Evolutionary conservation across 2,888 invertebrate genomes (phyloP), one percentile per base, ranked within the genome.

Genomic region (Rapana venosa): DNA sequence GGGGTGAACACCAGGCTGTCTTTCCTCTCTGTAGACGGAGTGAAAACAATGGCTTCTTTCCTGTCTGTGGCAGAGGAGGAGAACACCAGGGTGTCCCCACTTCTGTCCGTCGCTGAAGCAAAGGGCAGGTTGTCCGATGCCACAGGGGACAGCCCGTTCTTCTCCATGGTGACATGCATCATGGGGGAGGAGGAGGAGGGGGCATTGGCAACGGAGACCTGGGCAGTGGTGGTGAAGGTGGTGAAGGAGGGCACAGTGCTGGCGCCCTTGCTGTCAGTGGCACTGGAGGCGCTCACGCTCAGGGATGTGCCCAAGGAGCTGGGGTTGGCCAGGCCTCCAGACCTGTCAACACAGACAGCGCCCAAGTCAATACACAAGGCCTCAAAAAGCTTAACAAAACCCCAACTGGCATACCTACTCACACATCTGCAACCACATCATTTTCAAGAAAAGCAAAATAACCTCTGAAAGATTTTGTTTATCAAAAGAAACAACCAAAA

Each of bases 121-220:
- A 91, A 92, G 58, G 90, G 91, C 86, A 92, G 81, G 77, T 88
- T 90, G 61, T 93, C 92, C 61, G 92, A 92, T 20, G 93, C 91
- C 15, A 92, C 85, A 22, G 93, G 94, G n/a, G 93, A 93, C 88
- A 93, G 88, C 66, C 91, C 93, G n/a, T 90, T 90, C 22, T 92
- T 92, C 87, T 93, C 91, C 47, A 87, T 90, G 70, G 88, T 90
- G 77, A 91, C 92, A 36, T 90, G 92, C 81, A 92, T 91, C 70
- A 91, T 90, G 11, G 93, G 89, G 61, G 92, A 91, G 26, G 93
- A 91, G 66, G 66, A 79, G 56, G 90, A 77, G 74, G 89, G 56
- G 77, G 92, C 88, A 87, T 92, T 89, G 85, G 87, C 88, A 70
- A 92, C 92, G 88, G 93, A 90, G 26, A 89, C 91, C 90, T 92